phyloP scores from a whole-genome alignment of 1,140 invertebrate genomes.

The Drosophila lini region DNA sequence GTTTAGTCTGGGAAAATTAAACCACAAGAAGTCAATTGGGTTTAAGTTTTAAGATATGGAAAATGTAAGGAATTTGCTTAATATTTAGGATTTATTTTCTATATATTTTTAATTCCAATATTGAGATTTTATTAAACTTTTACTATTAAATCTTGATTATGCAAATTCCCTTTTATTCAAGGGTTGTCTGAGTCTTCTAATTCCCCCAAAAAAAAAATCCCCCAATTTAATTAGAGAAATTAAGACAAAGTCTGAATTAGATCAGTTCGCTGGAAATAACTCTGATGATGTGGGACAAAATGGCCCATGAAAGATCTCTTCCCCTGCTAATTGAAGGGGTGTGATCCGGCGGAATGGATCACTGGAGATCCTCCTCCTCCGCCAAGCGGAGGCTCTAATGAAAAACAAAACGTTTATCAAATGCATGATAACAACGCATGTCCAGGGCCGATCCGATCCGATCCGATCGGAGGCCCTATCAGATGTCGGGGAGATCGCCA shows the following conservation, averaged over 20 bases:
- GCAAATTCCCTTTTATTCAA: too few species aligned
- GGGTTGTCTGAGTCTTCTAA: too few species aligned
- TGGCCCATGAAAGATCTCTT: constrained; percentile 13
- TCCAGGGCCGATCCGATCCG: constrained; percentile 26
- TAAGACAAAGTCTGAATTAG: background rate
- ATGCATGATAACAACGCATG: constrained; percentile 72
- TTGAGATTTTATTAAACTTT: too few species aligned
- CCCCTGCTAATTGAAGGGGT: constrained; percentile 71
- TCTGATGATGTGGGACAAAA: constrained; percentile 15
- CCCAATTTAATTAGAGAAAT: background rate
- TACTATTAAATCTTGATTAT: too few species aligned
- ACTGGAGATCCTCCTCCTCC: constrained; percentile 20
- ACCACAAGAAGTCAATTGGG: background rate
- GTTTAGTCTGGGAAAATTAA: constrained; percentile 9
- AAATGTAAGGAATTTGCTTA: background rate
- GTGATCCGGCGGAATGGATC: constrained; percentile 44
- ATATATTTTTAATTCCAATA: background rate
- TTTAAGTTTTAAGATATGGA: background rate
- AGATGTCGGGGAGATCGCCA: constrained; percentile 45
- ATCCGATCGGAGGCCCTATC: constrained; percentile 46
- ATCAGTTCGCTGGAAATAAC: constrained; percentile 2
- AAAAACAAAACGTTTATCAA: constrained; percentile 83
- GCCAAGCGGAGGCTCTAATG: constrained; percentile 59
- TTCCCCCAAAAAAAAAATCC: too few species aligned
- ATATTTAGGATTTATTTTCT: background rate